A percentile compares a stretch with the other conserved stretches of the same genome.
Conservation (phyloP, 2,113 vertebrate genomes). For the Zosterops hypoxanthus region DNA sequence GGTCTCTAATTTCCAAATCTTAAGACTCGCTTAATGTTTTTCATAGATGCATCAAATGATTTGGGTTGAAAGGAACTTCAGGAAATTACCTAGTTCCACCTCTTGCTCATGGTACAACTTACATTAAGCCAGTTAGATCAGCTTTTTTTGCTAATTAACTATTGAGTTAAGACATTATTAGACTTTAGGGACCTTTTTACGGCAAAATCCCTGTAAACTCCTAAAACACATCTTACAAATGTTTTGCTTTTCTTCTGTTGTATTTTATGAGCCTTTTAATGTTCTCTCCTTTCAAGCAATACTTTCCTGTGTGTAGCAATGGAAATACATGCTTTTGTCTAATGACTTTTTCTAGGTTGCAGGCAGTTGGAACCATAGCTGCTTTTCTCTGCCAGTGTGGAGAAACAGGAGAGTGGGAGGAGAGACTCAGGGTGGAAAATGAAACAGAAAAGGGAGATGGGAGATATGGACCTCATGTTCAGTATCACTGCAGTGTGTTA, state of each 20-base stretch:
- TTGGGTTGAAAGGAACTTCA: not conserved
- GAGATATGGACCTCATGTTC: fast-evolving
- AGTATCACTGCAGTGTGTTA: not conserved
- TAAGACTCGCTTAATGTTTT: not conserved
- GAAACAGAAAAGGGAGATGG: not conserved
- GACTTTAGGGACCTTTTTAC: not conserved
- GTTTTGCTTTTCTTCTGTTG: not conserved
- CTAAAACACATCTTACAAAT: not conserved
- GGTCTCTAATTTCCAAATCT: not conserved
- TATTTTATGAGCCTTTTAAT: not conserved
- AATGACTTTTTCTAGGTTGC: not conserved
- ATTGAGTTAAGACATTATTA: not conserved
- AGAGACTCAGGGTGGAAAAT: not conserved
- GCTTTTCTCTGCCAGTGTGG: not conserved
- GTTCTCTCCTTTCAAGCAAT: not conserved
- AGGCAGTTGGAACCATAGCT: not conserved
- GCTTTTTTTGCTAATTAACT: not conserved
- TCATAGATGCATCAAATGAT: fast-evolving
- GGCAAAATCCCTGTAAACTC: not conserved
- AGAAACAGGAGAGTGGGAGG: not conserved
- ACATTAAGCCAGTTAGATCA: not conserved
- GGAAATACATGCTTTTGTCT: not conserved
- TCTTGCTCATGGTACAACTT: not conserved
- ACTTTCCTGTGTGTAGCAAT: not conserved
- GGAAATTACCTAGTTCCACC: not conserved